Evolutionary conservation across 2,113 vertebrate species (phyloP).

Genomic region (Vidua macroura): DNA sequence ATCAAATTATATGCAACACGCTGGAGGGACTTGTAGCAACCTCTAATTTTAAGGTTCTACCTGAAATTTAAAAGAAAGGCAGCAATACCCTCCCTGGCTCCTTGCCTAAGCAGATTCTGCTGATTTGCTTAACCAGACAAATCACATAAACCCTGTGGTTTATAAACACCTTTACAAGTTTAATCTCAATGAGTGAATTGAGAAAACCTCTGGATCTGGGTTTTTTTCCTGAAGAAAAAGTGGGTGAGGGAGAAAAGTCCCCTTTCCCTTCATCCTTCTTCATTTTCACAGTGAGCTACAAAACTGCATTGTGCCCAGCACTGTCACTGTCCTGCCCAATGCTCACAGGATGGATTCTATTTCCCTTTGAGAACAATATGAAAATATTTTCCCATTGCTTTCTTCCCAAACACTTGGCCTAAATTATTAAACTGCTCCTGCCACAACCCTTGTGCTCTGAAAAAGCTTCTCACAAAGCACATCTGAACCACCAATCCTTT

Average conservation of each 20-base stretch:
- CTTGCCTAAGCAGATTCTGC: not conserved
- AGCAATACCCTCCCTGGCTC: not conserved
- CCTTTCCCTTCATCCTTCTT: not conserved
- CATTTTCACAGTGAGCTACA: not conserved
- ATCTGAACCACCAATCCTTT: not conserved
- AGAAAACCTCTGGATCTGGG: not conserved
- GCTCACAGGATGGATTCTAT: not conserved
- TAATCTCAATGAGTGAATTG: not conserved
- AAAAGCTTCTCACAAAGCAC: not conserved
- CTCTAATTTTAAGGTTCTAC: not conserved
- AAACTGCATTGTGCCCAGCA: not conserved
- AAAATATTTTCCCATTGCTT: not conserved
- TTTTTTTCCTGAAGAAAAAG: not conserved
- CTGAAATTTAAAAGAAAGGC: not conserved
- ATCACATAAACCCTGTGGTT: not conserved
- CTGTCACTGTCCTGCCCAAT: not conserved
- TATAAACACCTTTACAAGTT: not conserved
- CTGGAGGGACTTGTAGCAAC: not conserved
- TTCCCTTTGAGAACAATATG: not conserved
- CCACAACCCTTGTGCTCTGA: not conserved
- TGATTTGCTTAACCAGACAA: not conserved
- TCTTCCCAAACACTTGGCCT: not conserved
- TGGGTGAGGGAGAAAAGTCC: not conserved
- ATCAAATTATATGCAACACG: not conserved
- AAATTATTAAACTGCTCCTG: not conserved